Conservation (phyloP, 2,888 invertebrate species). For the Euzetes globulus region DNA sequence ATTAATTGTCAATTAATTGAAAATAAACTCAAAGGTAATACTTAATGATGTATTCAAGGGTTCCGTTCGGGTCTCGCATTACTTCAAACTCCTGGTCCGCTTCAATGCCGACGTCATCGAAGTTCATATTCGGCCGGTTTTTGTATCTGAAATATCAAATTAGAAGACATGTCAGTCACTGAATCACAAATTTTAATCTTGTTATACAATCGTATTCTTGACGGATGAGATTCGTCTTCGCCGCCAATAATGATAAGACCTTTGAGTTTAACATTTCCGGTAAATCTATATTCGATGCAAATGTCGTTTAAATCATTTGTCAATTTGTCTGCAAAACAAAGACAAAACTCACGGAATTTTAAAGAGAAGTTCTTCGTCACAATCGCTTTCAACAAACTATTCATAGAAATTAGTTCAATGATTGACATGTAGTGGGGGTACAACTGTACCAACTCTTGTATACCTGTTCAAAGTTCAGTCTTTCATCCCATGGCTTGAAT, state of each 20-base stretch:
- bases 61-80: slow-evolving; percentile 65
- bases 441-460: no score
- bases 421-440: not conserved
- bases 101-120: slow-evolving; percentile 65
- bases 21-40: slow-evolving; percentile 48
- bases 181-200: not conserved
- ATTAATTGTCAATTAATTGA: not conserved
- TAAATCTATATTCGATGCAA: slow-evolving; percentile 59
- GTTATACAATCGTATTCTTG: slow-evolving; percentile 77
- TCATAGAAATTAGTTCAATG: slow-evolving; percentile 44
- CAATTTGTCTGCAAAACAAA: not conserved
- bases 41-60: slow-evolving; percentile 83
- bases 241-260: slow-evolving; percentile 88
- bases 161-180: slow-evolving; percentile 27
- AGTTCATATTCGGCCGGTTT: slow-evolving; percentile 87
- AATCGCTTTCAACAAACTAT: slow-evolving; percentile 91
- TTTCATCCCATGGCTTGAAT: slow-evolving; percentile 84
- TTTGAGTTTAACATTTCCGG: slow-evolving; percentile 88
- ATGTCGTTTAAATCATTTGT: slow-evolving; percentile 34
- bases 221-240: slow-evolving; percentile 74
- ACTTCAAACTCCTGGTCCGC: slow-evolving; percentile 87
- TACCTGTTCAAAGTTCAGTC: slow-evolving; percentile 68
- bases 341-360: slow-evolving; percentile 69
- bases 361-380: slow-evolving; percentile 88
- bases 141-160: slow-evolving; percentile 62